phyloP scores from a whole-genome alignment of 2,797 vertebrate species.

The Melanotaenia nigrans region DNA sequence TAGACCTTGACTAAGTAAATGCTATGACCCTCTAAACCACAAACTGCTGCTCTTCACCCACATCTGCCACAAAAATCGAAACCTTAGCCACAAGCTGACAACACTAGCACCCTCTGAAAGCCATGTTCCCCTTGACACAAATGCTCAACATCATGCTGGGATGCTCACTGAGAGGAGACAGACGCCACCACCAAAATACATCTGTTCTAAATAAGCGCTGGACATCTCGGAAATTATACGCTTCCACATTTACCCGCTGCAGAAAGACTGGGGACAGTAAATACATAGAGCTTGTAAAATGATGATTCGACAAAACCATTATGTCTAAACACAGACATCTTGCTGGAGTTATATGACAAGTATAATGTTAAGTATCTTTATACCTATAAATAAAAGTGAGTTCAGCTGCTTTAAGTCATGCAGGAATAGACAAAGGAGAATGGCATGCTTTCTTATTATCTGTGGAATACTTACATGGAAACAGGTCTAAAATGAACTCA shows the following conservation, averaged over 20 bases:
- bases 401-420: slow-evolving; percentile 8
- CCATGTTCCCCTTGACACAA: slow-evolving; percentile 55
- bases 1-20: slow-evolving; percentile 36
- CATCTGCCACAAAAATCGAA: slow-evolving; percentile 59
- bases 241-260: slow-evolving; percentile 76
- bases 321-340: slow-evolving; percentile 67
- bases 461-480: slow-evolving; percentile 24
- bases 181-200: slow-evolving; percentile 77
- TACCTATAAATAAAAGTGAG: slow-evolving; percentile 36
- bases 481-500: slow-evolving; percentile 16
- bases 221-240: slow-evolving; percentile 78
- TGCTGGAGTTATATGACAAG: slow-evolving; percentile 57
- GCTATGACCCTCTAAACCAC: slow-evolving; percentile 40
- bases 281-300: slow-evolving; percentile 70
- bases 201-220: slow-evolving; percentile 81
- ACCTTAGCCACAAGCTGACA: slow-evolving; percentile 62
- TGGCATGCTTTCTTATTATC: slow-evolving; percentile 16
- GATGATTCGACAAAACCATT: slow-evolving; percentile 77
- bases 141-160: slow-evolving; percentile 55
- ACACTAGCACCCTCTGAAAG: slow-evolving; percentile 67
- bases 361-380: slow-evolving; percentile 50
- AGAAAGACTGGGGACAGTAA: slow-evolving; percentile 71
- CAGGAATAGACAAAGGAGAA: slow-evolving; percentile 28
- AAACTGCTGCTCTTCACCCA: slow-evolving; percentile 48
- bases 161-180: slow-evolving; percentile 70